A percentile compares a stretch with the other conserved stretches of the same genome.
phyloP scores from a whole-genome alignment of 2,888 invertebrate genomes.

The Nemotelus pantherinus region DNA sequence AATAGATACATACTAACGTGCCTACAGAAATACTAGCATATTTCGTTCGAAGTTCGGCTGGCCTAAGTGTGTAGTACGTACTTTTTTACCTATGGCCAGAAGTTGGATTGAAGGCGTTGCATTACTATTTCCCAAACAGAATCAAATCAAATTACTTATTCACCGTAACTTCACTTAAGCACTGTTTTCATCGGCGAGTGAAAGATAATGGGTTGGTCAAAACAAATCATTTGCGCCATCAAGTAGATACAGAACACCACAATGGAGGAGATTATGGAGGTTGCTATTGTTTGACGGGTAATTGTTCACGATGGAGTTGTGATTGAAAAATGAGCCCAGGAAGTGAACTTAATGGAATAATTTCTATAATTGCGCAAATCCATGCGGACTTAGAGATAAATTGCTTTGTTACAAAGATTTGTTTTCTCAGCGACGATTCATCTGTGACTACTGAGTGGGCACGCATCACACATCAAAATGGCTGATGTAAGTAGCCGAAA shows the following conservation, averaged over 20 bases:
- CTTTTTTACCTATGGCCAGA: neutral
- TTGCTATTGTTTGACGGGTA: conserved; percentile 31
- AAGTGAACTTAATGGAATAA: conserved; percentile 23
- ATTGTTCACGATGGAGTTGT: conserved; percentile 35
- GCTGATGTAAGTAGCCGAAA: too few relatives aligned
- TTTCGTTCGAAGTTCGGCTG: conserved; percentile 1
- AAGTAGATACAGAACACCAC: neutral
- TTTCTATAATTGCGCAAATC: conserved; percentile 7
- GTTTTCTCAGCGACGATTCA: too few relatives aligned
- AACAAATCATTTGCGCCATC: neutral
- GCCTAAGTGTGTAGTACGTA: neutral
- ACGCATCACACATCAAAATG: too few relatives aligned
- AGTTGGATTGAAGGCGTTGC: conserved; percentile 3
- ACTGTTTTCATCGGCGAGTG: too few relatives aligned
- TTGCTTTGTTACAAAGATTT: too few relatives aligned
- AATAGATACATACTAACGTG: neutral
- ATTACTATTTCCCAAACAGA: neutral
- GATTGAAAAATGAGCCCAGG: conserved; percentile 29
- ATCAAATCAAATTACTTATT: conserved; percentile 20
- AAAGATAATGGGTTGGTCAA: too few relatives aligned
- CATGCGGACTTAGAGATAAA: too few relatives aligned
- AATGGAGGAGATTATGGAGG: conserved; percentile 7
- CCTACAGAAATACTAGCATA: neutral
- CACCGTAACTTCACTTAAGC: too few relatives aligned
- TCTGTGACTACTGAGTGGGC: too few relatives aligned